A percentile compares a stretch with the other conserved stretches of the same genome.
Evolutionary conservation across 2,888 invertebrate genomes (phyloP).

Genomic region (Labia minor): DNA sequence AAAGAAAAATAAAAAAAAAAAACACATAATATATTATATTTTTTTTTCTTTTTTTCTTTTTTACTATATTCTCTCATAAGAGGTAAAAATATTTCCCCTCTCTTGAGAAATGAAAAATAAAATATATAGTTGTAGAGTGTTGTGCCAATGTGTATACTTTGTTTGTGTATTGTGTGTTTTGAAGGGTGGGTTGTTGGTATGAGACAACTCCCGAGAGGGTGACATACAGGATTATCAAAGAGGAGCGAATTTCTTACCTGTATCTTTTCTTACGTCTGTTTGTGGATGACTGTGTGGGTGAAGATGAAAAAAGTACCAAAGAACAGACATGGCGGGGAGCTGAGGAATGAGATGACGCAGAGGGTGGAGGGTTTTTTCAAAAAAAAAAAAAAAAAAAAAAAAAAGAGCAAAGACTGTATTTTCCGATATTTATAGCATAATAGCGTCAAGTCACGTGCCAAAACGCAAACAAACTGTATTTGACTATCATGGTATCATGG

Average conservation of each 20-base stretch:
- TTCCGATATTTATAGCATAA: slow-evolving; percentile 13
- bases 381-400: neutral
- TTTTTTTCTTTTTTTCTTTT: too few relatives aligned
- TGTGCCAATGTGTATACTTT: too few relatives aligned
- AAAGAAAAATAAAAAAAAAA: too few relatives aligned
- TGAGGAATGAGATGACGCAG: too few relatives aligned
- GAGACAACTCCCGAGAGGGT: neutral
- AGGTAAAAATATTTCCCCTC: neutral
- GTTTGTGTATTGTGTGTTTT: too few relatives aligned
- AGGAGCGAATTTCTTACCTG: slow-evolving; percentile 1
- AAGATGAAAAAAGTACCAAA: too few relatives aligned
- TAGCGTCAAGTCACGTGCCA: slow-evolving; percentile 2
- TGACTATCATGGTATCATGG: neutral
- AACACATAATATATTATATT: too few relatives aligned
- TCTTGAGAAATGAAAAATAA: slow-evolving; percentile 5
- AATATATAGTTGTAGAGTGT: neutral
- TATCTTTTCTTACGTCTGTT: neutral
- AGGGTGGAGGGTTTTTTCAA: too few relatives aligned
- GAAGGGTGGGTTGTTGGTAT: too few relatives aligned
- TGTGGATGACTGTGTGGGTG: too few relatives aligned
- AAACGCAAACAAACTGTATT: slow-evolving; percentile 13
- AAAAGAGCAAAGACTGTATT: slow-evolving; percentile 2
- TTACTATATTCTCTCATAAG: too few relatives aligned
- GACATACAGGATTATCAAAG: neutral
- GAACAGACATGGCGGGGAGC: too few relatives aligned